Evolutionary conservation across 2,888 invertebrate genomes (phyloP), one percentile per base, ranked within the genome.

Genomic region (Cryptosula pallasiana): DNA sequence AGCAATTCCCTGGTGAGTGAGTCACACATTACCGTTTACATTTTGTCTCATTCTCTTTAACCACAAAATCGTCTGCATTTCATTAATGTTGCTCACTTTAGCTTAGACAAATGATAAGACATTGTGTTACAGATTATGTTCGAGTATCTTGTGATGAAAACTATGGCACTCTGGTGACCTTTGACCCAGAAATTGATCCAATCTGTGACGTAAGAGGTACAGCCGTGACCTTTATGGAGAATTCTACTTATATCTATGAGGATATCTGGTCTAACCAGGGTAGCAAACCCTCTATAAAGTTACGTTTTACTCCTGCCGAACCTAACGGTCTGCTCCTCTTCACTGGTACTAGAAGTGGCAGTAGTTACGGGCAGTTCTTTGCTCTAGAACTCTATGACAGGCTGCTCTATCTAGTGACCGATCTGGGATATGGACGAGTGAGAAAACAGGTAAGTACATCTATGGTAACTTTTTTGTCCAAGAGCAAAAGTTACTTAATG

Each of bases 361-460:
- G 69, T 3, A 20, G 45, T 13, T 45, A 45, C 20, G 45, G 45
- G 5, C 75, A 76, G 32, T 83, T 79, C 73, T 71, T 83, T 25
- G 81, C 79, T 2, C 69, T 83, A 16, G 84, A 84, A 74, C 73
- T 83, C 35, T 80, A 76, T 73, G 83, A 83, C 72, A 82, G 82
- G 0, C 76, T 77, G 27, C 77, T 82, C 5, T 82, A 80, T 74
- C 77, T 81, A 45, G 79, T 83, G 16, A 76, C 80, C 71, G 77
- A 82, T 73, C 75, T 81, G 29, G 82, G 81, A 0, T 72, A 73
- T 1, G 76, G 76, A 9, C 76, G 77, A 0, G 75, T 75, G 29
- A 73, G 82, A 25, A 75, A 77, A 0, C 72, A 72, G 2, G 45
- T 36, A n/a, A 25, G 70, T 36, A n/a, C n/a, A n/a, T n/a, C n/a